Conservation (phyloP, 2,797 vertebrate genomes). For the Xenentodon cancila region DNA sequence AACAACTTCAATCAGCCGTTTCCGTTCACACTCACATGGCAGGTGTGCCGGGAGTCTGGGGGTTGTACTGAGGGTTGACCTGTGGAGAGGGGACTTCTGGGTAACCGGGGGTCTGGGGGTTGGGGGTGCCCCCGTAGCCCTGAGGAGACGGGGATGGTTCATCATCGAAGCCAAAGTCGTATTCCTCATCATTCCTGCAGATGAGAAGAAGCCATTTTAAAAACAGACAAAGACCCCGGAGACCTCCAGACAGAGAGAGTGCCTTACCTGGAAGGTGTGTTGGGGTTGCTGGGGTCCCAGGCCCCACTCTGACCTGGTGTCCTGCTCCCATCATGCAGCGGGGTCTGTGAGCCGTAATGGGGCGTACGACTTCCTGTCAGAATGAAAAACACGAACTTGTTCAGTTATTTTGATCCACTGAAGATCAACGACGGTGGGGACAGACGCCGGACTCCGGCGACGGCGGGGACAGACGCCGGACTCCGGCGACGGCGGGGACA, state of each 20-base stretch:
- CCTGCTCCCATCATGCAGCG: constrained; percentile 93
- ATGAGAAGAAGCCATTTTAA: neutral
- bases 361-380: constrained; percentile 89
- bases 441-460: too few relatives aligned
- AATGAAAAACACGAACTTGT: neutral
- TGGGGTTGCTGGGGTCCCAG: constrained; percentile 96
- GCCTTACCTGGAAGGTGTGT: constrained; percentile 94
- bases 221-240: neutral
- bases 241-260: rapidly evolving
- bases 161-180: constrained; percentile 92
- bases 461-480: too few relatives aligned
- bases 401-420: too few relatives aligned
- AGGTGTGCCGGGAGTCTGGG: constrained; percentile 93
- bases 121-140: constrained; percentile 92
- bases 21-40: constrained; percentile 90
- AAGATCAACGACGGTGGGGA: too few relatives aligned
- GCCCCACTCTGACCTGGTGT: constrained; percentile 95
- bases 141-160: constrained; percentile 95
- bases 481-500: too few relatives aligned
- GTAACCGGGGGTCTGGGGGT: constrained; percentile 95
- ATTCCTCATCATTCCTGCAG: constrained; percentile 91
- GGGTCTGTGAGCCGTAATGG: constrained; percentile 94
- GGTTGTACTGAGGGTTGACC: constrained; percentile 95
- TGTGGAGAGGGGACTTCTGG: constrained; percentile 94
- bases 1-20: too few relatives aligned